A percentile compares a stretch with the other conserved stretches of the same genome.
These are phyloP conservation scores for Stigmatopora argus DNA, from an alignment of 2,113 vertebrate species.

Conservation along the genomic window DNA sequence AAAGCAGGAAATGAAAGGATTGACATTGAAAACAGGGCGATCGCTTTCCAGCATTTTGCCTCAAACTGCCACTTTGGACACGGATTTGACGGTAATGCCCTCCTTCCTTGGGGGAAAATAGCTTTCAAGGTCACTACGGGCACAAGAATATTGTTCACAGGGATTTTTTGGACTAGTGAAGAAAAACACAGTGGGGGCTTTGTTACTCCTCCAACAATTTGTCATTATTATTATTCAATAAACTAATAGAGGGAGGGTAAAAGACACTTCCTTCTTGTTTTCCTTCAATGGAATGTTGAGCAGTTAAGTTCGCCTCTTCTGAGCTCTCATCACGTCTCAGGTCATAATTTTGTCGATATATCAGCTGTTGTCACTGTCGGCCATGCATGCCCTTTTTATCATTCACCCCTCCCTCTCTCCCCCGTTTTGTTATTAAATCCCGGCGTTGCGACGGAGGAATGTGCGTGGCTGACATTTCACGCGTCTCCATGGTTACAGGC, in stretches of 20 bases:
- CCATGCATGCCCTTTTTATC: slow-evolving; percentile 51
- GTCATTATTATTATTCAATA: slow-evolving; percentile 37
- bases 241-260: slow-evolving; percentile 16
- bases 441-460: slow-evolving; percentile 35
- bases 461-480: slow-evolving; percentile 54
- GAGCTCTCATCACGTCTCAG: slow-evolving; percentile 17
- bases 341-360: slow-evolving; percentile 31
- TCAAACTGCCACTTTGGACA: slow-evolving; percentile 33
- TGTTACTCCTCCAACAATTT: slow-evolving; percentile 47
- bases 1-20: slow-evolving; percentile 74
- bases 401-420: slow-evolving; percentile 34
- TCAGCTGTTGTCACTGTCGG: slow-evolving; percentile 39
- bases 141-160: slow-evolving; percentile 24
- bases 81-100: slow-evolving; percentile 44
- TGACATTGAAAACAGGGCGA: slow-evolving; percentile 60
- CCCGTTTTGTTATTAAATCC: slow-evolving; percentile 38
- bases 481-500: slow-evolving; percentile 81
- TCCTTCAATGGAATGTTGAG: background rate
- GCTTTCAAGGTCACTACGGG: slow-evolving; percentile 31
- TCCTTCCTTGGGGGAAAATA: slow-evolving; percentile 35
- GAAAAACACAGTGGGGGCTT: slow-evolving; percentile 48
- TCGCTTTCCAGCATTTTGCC: slow-evolving; percentile 29
- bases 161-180: slow-evolving; percentile 8
- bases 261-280: slow-evolving; percentile 10
- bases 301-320: slow-evolving; percentile 30